phyloP scores from a whole-genome alignment of 2,797 vertebrate species.

The Argya squamiceps region DNA sequence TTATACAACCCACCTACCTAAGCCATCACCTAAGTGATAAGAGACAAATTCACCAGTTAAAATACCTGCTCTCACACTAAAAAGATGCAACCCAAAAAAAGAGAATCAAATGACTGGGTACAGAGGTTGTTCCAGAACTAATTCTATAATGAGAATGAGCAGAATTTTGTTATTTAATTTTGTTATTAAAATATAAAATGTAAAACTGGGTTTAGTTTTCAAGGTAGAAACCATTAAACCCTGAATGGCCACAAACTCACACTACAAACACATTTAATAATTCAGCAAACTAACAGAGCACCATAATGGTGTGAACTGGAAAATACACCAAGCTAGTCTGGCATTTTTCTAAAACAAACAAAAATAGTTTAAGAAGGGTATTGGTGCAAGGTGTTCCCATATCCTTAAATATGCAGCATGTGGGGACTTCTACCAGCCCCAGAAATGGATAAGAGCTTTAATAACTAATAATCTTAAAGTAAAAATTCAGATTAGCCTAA shows the following conservation, averaged over 20 bases:
- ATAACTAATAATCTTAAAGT: neutral
- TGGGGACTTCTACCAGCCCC: neutral
- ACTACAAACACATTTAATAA: neutral
- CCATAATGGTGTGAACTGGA: neutral
- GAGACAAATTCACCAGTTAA: neutral
- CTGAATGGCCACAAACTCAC: neutral
- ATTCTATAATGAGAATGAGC: neutral
- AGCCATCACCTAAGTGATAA: neutral
- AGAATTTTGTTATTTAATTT: neutral
- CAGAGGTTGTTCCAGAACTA: neutral
- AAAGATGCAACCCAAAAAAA: neutral
- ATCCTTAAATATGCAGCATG: neutral
- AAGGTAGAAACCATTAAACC: neutral
- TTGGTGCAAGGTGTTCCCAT: neutral
- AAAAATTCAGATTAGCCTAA: neutral
- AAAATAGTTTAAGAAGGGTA: neutral
- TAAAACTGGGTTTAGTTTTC: neutral
- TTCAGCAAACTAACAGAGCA: neutral
- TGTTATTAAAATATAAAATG: neutral
- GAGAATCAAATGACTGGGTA: neutral
- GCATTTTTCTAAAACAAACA: neutral
- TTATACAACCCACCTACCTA: neutral
- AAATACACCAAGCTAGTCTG: neutral
- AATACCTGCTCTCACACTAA: neutral
- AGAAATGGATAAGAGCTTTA: neutral